Evolutionary conservation across 2,113 vertebrate species (phyloP), one percentile per base, ranked within the genome.

Genomic region (Fulica atra): DNA sequence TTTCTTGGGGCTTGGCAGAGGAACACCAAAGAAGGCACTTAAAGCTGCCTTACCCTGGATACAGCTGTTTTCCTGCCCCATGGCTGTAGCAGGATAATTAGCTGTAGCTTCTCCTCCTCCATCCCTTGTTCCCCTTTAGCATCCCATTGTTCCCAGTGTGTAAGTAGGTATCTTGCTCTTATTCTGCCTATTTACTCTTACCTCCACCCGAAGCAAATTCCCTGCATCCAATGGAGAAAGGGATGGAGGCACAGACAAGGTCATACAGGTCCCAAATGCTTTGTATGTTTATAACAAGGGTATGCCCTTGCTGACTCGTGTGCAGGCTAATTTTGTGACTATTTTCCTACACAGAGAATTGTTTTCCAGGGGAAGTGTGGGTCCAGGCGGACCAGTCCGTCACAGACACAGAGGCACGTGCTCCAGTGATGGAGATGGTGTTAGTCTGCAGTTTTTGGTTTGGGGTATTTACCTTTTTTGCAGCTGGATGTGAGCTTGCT

Each of bases 391-490:
- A 23, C 11, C 12, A 9, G 16, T 18, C 50, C 35, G 18, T 40
- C 12, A 23, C 1, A 6, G 46, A 54, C 13, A 25, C 5, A 81
- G 40, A 25, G 1, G 9, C 0, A 0, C 28, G 12, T 35, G 35
- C 26, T 66, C 28, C 26, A 17, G 11, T 31, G 13, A 23, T 7
- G 24, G 20, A 28, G 11, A n/a, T 29, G 18, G 7, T 38, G 29
- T 66, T 68, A 36, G 28, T 28, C 38, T 63, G 42, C 31, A 61
- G 3, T 16, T 68, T 66, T 38, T 9, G 6, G 3, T 11, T 11
- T 13, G 18, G 44, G 44, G 44, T 46, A 46, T 46, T 46, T 46
- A 19, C 44, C 44, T 46, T 46, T 53, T 70, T 42, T 65, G 5
- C 44, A 61, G 20, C 33, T 16, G 38, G 29, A 48, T 78, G 20